Base-by-base conservation (phyloP, 2,113 vertebrate genomes). In the Pelecanoides urinatrix region DNA sequence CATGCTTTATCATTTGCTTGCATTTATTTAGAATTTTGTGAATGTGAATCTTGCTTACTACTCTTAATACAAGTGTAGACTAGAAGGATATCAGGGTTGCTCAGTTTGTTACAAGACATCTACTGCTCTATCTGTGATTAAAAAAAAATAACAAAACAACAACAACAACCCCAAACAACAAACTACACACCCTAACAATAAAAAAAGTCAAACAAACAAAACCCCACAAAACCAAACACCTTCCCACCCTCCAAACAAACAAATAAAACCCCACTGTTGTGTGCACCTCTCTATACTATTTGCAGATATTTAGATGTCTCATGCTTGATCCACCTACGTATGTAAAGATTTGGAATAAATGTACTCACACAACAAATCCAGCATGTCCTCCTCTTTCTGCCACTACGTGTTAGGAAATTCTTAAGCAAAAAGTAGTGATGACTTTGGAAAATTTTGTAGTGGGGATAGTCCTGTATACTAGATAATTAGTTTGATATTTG, bases 311-410 rank as follows among this genome's bases (percentile, higher is more conserved):
- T 53, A 18, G 20, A 16, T n/a, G 9, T 67, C 10, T 71, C 2
- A 4, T 61, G 30, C 21, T 71, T 7, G 1, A 47, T 68, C 21
- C 11, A 44, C 11, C 5, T 40, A 5, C 5, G 3, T 14, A 5
- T 4, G 6, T 32, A 13, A 56, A 19, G 1, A 49, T 86, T 38
- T 56, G 26, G 14, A 42, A 50, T 27, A 68, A 81, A 58, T 5
- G 1, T 36, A 4, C 10, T 72, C 6, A 0, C 0, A 0, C 7
- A 9, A 18, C 4, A 76, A 77, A 70, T 59, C 19, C 53, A 49
- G 25, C 16, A n/a, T 4, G 16, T 85, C 23, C 1, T 84, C 29
- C 18, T 49, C 26, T 55, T 83, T 66, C 30, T 56, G 13, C 9
- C 7, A 20, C 18, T 16, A 1, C 1, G 0, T 11, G 2, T 10